Conservation (phyloP, 2,113 vertebrate species). For the Alces alces region DNA sequence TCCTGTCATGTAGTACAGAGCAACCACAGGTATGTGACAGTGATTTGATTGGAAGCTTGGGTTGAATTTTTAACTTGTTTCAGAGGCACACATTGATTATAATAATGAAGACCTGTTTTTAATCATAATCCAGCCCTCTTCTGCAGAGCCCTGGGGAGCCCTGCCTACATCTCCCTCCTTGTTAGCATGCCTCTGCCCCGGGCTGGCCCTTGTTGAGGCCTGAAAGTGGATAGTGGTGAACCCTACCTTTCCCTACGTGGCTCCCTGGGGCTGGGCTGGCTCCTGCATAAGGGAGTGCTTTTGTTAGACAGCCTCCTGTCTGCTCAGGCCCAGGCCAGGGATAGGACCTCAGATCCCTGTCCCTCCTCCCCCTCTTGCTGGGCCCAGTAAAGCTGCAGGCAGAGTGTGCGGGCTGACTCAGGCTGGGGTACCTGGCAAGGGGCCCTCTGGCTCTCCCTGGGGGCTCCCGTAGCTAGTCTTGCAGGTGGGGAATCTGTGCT, state of each 20-base stretch:
- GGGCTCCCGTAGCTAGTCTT: neutral
- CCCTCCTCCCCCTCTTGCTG: neutral
- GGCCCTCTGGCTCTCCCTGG: neutral
- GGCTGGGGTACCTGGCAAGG: neutral
- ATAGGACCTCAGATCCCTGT: neutral
- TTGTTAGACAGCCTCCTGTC: neutral
- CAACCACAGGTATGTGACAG: neutral
- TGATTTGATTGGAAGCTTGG: neutral
- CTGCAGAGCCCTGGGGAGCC: neutral
- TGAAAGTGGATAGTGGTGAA: neutral
- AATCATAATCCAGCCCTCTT: neutral
- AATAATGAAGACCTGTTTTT: neutral
- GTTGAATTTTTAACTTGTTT: neutral
- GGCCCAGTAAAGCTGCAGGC: neutral
- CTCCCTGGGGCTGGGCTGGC: neutral
- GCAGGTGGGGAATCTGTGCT: neutral
- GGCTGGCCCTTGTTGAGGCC: neutral
- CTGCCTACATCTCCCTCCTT: neutral
- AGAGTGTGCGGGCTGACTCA: neutral
- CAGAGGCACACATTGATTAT: neutral
- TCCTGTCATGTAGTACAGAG: neutral
- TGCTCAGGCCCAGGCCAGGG: neutral
- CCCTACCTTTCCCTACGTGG: fast-evolving
- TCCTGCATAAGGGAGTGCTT: neutral
- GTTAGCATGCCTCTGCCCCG: neutral